Conservation (phyloP, 2,797 vertebrate genomes). For the Catharus ustulatus region DNA sequence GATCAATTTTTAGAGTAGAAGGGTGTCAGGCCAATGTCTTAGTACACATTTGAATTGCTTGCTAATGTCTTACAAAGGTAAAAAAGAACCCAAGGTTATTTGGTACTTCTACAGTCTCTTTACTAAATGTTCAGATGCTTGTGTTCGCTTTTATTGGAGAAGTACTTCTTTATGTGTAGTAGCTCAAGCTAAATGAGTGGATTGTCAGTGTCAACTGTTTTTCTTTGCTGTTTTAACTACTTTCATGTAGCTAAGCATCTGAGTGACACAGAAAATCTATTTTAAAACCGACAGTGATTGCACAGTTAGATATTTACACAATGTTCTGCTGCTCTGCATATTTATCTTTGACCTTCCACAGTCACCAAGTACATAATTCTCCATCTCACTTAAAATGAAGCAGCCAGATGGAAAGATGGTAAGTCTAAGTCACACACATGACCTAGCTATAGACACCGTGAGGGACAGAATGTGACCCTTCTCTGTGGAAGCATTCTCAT, state of each 20-base stretch:
- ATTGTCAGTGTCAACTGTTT: slow-evolving; percentile 34
- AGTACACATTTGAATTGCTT: not conserved
- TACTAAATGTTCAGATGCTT: not conserved
- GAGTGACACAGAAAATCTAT: slow-evolving; percentile 6
- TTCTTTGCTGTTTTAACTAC: slow-evolving; percentile 18
- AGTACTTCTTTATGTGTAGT: not conserved
- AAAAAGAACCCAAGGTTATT: not conserved
- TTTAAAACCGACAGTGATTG: slow-evolving; percentile 9
- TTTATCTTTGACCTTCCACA: not conserved
- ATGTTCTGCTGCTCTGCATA: slow-evolving; percentile 14
- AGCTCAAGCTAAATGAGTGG: not conserved
- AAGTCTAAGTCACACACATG: not conserved
- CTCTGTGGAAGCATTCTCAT: not conserved
- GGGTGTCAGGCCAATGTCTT: not conserved
- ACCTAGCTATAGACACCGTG: not conserved
- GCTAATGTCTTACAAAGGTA: not conserved
- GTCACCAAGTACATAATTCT: not conserved
- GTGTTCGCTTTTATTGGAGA: slow-evolving; percentile 16
- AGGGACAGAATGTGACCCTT: not conserved
- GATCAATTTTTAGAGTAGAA: not conserved
- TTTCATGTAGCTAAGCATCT: slow-evolving; percentile 4
- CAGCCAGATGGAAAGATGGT: not conserved
- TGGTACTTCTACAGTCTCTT: not conserved
- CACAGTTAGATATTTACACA: slow-evolving; percentile 35
- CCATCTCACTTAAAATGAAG: slow-evolving; percentile 26